phyloP scores from a whole-genome alignment of 1,140 invertebrate species.

The Rhynchophorus ferrugineus region DNA sequence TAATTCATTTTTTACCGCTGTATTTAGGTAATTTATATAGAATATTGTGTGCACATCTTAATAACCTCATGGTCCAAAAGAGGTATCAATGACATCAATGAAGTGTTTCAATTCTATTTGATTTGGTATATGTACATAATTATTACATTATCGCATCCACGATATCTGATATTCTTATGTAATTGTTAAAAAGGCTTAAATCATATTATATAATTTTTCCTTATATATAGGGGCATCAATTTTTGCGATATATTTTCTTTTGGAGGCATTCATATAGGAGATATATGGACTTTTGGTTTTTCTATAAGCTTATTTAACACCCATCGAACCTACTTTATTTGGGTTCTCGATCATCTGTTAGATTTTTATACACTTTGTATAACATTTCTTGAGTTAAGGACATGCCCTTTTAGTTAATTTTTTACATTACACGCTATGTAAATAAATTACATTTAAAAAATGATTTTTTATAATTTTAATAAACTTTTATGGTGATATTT shows the following conservation, averaged over 20 bases:
- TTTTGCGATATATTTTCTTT: too few relatives aligned
- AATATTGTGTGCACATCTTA: slow-evolving; percentile 3
- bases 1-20: slow-evolving; percentile 7
- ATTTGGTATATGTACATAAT: not conserved
- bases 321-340: not conserved
- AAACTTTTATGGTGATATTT: slow-evolving; percentile 15
- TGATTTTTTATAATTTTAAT: slow-evolving; percentile 19
- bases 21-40: slow-evolving; percentile 10
- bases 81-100: not conserved
- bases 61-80: not conserved
- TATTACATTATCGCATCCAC: not conserved
- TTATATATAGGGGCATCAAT: too few relatives aligned
- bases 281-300: too few relatives aligned
- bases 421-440: slow-evolving; percentile 5
- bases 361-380: not conserved
- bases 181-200: too few relatives aligned
- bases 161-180: not conserved
- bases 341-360: not conserved
- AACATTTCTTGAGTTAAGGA: not conserved
- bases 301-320: not conserved
- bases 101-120: not conserved
- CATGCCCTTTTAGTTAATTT: not conserved
- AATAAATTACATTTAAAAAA: slow-evolving; percentile 17
- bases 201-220: too few relatives aligned
- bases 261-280: too few relatives aligned